Evolutionary conservation across 2,888 invertebrate species (phyloP), one percentile per base, ranked within the genome.

Genomic region (Aleiodes testaceus): DNA sequence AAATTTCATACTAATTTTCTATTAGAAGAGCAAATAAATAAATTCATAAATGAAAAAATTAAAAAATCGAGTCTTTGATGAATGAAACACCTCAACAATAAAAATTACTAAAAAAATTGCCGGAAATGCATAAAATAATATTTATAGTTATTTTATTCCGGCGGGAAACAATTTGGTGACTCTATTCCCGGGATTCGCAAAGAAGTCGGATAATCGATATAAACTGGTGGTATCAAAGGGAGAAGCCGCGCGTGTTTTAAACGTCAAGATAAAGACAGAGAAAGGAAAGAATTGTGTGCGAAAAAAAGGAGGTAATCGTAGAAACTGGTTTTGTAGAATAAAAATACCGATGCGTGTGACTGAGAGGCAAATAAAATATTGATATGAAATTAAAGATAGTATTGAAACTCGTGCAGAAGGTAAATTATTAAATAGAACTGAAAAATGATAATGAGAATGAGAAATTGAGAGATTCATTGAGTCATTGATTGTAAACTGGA

Each of bases 1-100:
- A 83, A 85, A 85, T 79, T 74, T 78, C 82, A 85, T 82, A 80
- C 84, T 83, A 82, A 85, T 84, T 85, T 82, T 82, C 82, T 81
- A 84, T 84, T 83, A 55, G 7, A 7, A 12, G 55, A 80, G 76
- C 5, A 3, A 26, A 26, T 26, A 26, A 26, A 26, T 70, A 26
- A 18, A 47, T 42, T 26, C 5, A 18, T 61, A 65, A 72, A 69
- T 6, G 36, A 42, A 26, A 26, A 26, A 26, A 26, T 5, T 26
- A 5, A 2, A 26, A 26, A 26, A 26, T 26, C 26, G 3, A 26
- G 3, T 26, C 26, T 26, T 36, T 36, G 36, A 36, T 36, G 36
- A 36, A 36, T 36, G 36, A 36, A 36, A 36, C 36, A 36, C 36
- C 36, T 36, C 36, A 36, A 36, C 11, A 36, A 36, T 36, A 42